Base-by-base conservation (phyloP, 30 jellyfish, hydroid and myxozoan species). In the Calvadosia cruxmelitensis region DNA sequence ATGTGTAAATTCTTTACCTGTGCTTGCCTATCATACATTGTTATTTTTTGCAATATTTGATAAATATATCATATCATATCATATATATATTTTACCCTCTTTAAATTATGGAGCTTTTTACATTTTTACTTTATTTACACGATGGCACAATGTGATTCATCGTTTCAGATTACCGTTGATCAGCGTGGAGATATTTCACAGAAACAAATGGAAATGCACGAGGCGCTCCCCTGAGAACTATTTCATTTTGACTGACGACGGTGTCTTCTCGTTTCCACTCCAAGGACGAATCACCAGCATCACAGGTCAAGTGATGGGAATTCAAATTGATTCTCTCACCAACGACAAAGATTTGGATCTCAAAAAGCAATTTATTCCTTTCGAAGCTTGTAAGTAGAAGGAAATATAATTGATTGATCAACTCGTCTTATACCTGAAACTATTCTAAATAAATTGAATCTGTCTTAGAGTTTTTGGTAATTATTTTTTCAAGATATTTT, bases 291-390 rank as follows among this genome's bases (percentile, higher is more conserved):
- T 77, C 0, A 87, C 94, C 16, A 68, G 95, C 34, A 49, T 87
- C 10, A 71, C 93, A 32, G 97, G 97, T 12, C 90, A 87, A 70
- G 52, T 63, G 10, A 34, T 81, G 52, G 97, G 97, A 15, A 78
- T 87, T 49, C 52, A 82, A 10, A 26, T 80, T 10, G 72, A 66
- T 16, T 20, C 69, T 1, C 26, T 69, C 2, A 64, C 42, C 31
- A 15, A 65, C 28, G 64, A 50, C 30, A 57, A 57, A 66, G 94
- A 80, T 25, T 16, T 74, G 30, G 36, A 20, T 0, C 34, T 80
- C 13, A 65, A 57, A 31, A 78, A 74, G 1, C 97, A 87, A 81
- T 87, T 76, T 70, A 3, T 29, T 28, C 78, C 97, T 2, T 78
- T 78, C 32, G 75, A 52, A 0, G 3, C 90, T 5, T 80, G 96